Base-by-base conservation (phyloP, 2,888 invertebrate genomes). In the Tenthredo scrophulariae region DNA sequence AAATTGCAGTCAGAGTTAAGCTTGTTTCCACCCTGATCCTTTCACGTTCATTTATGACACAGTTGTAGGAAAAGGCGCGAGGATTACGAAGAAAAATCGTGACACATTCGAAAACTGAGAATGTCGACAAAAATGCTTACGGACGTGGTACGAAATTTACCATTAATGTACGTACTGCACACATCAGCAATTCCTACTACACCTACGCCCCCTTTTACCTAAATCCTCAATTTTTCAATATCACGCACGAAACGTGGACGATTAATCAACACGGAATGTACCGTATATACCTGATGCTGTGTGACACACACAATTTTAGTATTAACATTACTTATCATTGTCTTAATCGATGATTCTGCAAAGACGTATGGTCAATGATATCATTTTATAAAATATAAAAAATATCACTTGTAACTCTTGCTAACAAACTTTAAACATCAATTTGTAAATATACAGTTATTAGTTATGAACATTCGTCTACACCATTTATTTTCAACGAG, bases 21-120 rank as follows among this genome's bases (percentile, higher is more conserved):
- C 62, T 22, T 80, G n/a, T 80, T 37, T 37, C 46, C 10, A 1
- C 33, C n/a, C 79, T 33, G 54, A 33, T 79, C n/a, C 15, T 33
- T 26, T 18, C 18, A 33, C 33, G 6, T 62, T 62, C 6, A 37
- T 58, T 18, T 33, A 37, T 33, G 43, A 37, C 43, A 40, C 29
- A n/a, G 46, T 0, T 5, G 40, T 33, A 77, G n/a, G 1, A 29
- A 33, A 77, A 77, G n/a, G 50, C 22, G 50, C 10, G 7, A 77
- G 18, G 33, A 77, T 77, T n/a, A 54, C 3, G 50, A 77, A 77
- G 33, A 77, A 33, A 77, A 77, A 77, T 54, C 18, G 18, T 18
- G 9, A 9, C 15, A 54, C 15, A 77, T 77, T 10, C 33, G 15
- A 33, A 29, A 50, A 54, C 33, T 13, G 33, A 54, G 26, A 75